Conservation (phyloP, 1,140 invertebrate genomes). For the Sarcophaga bullata region DNA sequence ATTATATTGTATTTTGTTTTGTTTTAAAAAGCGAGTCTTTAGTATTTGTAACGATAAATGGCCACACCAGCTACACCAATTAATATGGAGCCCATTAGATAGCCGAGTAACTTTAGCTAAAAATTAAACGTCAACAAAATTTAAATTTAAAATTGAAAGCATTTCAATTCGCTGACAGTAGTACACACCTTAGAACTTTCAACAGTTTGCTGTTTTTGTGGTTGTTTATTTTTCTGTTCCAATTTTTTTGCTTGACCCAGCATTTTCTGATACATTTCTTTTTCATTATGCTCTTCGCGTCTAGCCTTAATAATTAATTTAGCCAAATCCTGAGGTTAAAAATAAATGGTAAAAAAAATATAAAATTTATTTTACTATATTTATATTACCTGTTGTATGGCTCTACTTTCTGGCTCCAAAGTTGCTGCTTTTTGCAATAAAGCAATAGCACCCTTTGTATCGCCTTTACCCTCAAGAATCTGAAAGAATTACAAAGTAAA, state of each 20-base stretch:
- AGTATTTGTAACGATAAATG: slow-evolving; percentile 71
- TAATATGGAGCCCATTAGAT: slow-evolving; percentile 70
- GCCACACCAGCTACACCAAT: slow-evolving; percentile 71
- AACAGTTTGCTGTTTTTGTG: slow-evolving; percentile 55
- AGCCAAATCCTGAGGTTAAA: slow-evolving; percentile 68
- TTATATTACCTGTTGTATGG: slow-evolving; percentile 64
- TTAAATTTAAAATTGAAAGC: not conserved
- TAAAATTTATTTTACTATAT: not conserved
- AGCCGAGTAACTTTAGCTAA: slow-evolving; percentile 70
- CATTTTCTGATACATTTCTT: slow-evolving; percentile 76
- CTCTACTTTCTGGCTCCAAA: slow-evolving; percentile 70
- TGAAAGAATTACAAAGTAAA: slow-evolving; percentile 50
- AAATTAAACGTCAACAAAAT: slow-evolving; percentile 29
- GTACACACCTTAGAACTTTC: slow-evolving; percentile 60
- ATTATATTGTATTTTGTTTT: not conserved
- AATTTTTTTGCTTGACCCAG: slow-evolving; percentile 68
- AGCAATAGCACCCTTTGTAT: slow-evolving; percentile 71
- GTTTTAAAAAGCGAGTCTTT: slow-evolving; percentile 34
- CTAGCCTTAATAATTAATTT: slow-evolving; percentile 70
- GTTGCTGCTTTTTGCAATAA: slow-evolving; percentile 71
- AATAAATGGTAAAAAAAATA: not conserved
- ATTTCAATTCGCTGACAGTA: not conserved
- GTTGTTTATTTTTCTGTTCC: slow-evolving; percentile 58
- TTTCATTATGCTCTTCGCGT: slow-evolving; percentile 70
- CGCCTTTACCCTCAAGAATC: slow-evolving; percentile 73